Percentiles rank a stretch among this genome's conserved stretches.
Conservation (phyloP, 1,140 invertebrate genomes). For the Drosophila trapezifrons region DNA sequence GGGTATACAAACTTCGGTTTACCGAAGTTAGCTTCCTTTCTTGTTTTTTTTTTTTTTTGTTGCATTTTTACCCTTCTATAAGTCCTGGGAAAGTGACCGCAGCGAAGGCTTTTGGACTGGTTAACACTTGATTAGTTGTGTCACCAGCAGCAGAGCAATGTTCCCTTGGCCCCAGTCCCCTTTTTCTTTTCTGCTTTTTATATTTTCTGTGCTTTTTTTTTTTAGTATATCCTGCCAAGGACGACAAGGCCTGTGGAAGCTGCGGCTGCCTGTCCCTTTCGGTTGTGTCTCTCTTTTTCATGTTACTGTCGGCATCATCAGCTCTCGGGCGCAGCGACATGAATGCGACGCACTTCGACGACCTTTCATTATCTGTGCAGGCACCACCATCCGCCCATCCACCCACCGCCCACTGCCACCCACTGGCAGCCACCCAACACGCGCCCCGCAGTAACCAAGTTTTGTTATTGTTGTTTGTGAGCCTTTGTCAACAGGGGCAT, state of each 20-base stretch:
- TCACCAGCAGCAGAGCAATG: conserved; percentile 9
- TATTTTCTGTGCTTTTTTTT: neutral
- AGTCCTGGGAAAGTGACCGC: conserved; percentile 34
- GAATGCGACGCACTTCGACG: conserved; percentile 76
- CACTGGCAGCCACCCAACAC: conserved; percentile 7
- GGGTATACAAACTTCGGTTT: too few relatives aligned
- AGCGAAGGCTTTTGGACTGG: conserved; percentile 46
- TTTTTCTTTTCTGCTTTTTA: conserved; percentile 2
- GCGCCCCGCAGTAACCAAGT: conserved; percentile 39
- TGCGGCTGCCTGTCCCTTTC: conserved; percentile 21
- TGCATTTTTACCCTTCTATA: neutral
- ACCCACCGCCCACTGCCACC: neutral
- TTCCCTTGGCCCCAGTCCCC: neutral
- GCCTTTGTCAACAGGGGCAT: conserved; percentile 69
- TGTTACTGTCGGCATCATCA: conserved; percentile 53
- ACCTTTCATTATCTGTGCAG: conserved; percentile 75
- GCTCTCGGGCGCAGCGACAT: conserved; percentile 46
- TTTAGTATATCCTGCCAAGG: conserved; percentile 25
- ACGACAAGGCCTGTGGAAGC: conserved; percentile 27
- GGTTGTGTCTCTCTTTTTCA: conserved; percentile 41
- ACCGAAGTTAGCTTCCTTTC: too few relatives aligned
- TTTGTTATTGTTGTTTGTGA: conserved; percentile 43
- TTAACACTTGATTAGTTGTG: conserved; percentile 71
- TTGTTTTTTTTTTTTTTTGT: neutral
- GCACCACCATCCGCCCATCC: neutral